These are phyloP conservation scores for Odontamblyopus rebecca DNA, from an alignment of 2,797 vertebrate species.

Conservation along the genomic window DNA sequence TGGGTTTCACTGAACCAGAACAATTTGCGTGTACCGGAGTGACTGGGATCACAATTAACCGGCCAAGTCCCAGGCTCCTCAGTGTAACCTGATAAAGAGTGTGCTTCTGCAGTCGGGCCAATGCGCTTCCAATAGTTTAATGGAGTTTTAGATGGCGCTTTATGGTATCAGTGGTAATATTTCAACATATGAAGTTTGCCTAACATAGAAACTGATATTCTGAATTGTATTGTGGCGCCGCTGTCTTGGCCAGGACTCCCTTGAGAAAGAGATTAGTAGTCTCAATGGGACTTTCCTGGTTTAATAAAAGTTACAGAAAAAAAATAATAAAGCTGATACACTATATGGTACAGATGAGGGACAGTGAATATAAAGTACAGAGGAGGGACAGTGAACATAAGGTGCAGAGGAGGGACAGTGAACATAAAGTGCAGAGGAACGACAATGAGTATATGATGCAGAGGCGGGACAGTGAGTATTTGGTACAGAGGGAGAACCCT, in stretches of 20 bases:
- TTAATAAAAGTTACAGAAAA: too few species aligned
- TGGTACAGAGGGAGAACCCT: too few species aligned
- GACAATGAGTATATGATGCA: too few species aligned
- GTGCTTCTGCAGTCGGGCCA: not conserved
- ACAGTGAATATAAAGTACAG: too few species aligned
- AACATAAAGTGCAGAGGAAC: too few species aligned
- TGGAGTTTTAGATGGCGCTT: not conserved
- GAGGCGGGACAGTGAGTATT: too few species aligned
- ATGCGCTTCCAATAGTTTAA: not conserved
- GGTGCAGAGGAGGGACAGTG: too few species aligned
- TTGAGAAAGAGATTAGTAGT: too few species aligned
- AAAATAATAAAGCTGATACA: not conserved
- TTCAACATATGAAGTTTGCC: not conserved
- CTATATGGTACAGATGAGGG: not conserved
- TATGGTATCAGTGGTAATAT: not conserved
- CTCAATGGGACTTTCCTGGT: too few species aligned
- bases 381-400: too few species aligned
- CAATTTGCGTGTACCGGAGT: constrained; percentile 5
- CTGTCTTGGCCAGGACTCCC: too few species aligned
- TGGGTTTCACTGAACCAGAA: not conserved
- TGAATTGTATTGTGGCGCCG: too few species aligned
- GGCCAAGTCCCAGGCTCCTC: not conserved
- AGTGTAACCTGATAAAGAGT: not conserved
- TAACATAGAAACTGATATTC: not conserved
- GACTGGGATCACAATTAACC: not conserved